Conservation (phyloP, 2,797 vertebrate species). For the Etheostoma nigrum region DNA sequence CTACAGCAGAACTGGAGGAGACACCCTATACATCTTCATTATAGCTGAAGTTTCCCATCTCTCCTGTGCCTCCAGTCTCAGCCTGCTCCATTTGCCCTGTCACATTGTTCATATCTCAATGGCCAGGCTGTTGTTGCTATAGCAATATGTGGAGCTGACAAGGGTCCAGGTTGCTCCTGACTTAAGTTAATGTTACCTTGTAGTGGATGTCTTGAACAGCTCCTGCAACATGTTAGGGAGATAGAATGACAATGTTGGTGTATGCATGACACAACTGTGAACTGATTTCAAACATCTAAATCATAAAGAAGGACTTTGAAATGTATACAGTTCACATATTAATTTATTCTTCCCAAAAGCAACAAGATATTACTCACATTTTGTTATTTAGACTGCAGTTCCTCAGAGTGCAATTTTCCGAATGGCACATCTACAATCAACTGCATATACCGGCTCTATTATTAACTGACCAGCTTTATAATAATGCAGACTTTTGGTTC, state of each 20-base stretch:
- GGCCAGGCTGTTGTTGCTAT: slow-evolving; percentile 89
- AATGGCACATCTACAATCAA: not conserved
- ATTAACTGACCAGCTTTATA: not conserved
- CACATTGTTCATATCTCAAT: slow-evolving; percentile 84
- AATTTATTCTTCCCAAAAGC: not conserved
- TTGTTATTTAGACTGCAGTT: not conserved
- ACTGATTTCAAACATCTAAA: not conserved
- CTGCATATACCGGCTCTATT: not conserved
- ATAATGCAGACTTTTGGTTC: not conserved
- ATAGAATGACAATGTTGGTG: not conserved
- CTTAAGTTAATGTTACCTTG: slow-evolving; percentile 83
- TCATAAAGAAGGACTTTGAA: not conserved
- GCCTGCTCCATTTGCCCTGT: slow-evolving; percentile 78
- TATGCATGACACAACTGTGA: not conserved
- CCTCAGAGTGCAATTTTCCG: not conserved
- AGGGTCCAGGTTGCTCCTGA: slow-evolving; percentile 86
- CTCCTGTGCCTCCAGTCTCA: slow-evolving; percentile 63
- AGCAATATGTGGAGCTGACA: slow-evolving; percentile 89
- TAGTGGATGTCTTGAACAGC: slow-evolving; percentile 57
- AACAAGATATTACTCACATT: not conserved
- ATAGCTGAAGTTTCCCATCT: slow-evolving; percentile 65
- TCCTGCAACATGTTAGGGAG: slow-evolving; percentile 1
- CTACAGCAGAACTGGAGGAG: slow-evolving; percentile 37
- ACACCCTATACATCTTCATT: slow-evolving; percentile 72
- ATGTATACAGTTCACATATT: not conserved